Evolutionary conservation across 2,888 invertebrate genomes (phyloP), one percentile per base, ranked within the genome.

Genomic region (Agrochola litura): DNA sequence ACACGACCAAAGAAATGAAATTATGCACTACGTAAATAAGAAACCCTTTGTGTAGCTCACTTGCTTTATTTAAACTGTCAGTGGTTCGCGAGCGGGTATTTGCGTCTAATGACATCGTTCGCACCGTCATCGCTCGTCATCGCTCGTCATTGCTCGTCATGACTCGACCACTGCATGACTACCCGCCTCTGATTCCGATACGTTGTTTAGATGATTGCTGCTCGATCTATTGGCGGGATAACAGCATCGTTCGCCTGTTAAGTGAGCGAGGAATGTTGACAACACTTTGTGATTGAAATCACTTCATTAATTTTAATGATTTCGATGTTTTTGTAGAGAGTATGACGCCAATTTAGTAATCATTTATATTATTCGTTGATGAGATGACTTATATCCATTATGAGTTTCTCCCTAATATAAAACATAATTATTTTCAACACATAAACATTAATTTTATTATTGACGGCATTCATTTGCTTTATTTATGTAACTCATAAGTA

Each of bases 21-120:
- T 95, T 95, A 95, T 96, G 95, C 95, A 95, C 93, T 93, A 90
- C 84, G 87, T 94, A 95, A 95, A 95, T 95, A 95, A 92, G 92
- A 92, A 91, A 91, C 89, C 88, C 92, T 93, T 93, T 94, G 94
- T 93, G 90, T 88, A 82, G 84, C 83, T 88, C 88, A 85, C 90
- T 91, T 88, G 91, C 91, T 92, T 93, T 93, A 93, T 93, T 94
- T 93, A 91, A 92, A 84, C 91, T 92, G 92, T 91, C 92, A 91
- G 82, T 71, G 80, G 83, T 77, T 76, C 79, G 77, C 88, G 73
- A 74, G 61, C 73, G 66, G 73, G 89, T 87, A 86, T 89, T 91
- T 90, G 89, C 87, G 87, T 86, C 84, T 92, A 90, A 92, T 90
- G 91, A 90, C 87, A 84, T 68, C 65, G 73, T 41, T 10, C 49